Conservation (phyloP, 2,797 vertebrate genomes). For the Chiroxiphia lanceolata region DNA sequence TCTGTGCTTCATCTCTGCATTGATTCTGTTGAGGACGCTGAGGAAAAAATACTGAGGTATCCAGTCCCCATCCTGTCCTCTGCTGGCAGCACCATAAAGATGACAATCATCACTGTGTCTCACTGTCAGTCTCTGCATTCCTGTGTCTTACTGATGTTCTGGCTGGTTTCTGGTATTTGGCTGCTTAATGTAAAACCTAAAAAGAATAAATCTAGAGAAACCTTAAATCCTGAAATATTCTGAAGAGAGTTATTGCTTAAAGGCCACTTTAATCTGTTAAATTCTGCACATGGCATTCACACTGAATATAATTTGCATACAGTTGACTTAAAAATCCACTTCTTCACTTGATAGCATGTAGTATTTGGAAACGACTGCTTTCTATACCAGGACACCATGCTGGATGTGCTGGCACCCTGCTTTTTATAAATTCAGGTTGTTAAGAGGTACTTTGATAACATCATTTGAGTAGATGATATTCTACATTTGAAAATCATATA, state of each 20-base stretch:
- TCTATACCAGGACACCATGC: background rate
- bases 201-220: background rate
- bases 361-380: background rate
- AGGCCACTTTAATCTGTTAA: background rate
- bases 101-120: rapidly evolving
- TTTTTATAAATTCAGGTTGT: background rate
- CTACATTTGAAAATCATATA: background rate
- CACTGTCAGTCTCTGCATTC: background rate
- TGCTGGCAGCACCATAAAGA: background rate
- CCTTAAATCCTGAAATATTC: background rate
- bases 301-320: background rate
- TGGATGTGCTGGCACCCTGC: background rate
- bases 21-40: background rate
- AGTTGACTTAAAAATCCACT: background rate
- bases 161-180: background rate
- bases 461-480: background rate
- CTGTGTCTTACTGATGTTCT: background rate
- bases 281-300: background rate
- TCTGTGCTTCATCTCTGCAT: background rate
- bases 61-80: background rate
- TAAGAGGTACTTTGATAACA: background rate
- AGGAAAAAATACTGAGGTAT: background rate
- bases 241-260: background rate
- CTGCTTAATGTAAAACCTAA: background rate
- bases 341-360: background rate